These are phyloP conservation scores for Thelaira solivaga DNA, from an alignment of 2,888 invertebrate species.

Conservation along the genomic window DNA sequence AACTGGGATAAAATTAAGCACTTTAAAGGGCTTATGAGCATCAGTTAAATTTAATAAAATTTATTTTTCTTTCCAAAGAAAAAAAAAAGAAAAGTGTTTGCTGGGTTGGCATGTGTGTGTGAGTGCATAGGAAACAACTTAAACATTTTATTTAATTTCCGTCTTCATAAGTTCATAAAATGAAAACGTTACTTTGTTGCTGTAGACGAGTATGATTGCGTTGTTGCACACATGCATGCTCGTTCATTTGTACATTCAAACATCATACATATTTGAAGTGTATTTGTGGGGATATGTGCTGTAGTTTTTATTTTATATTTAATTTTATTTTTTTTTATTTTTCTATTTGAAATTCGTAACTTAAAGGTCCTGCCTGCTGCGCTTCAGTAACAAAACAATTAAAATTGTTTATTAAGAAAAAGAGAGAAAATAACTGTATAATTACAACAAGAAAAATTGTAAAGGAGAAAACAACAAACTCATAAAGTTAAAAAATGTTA, in stretches of 20 bases:
- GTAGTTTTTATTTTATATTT: neutral
- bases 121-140: slow-evolving; percentile 1
- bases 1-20: too few species aligned
- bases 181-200: neutral
- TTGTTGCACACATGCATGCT: neutral
- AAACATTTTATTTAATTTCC: slow-evolving; percentile 8
- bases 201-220: neutral
- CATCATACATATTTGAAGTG: too few species aligned
- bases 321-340: neutral
- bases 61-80: neutral
- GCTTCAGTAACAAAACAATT: slow-evolving; percentile 45
- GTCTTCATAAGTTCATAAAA: neutral
- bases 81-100: neutral
- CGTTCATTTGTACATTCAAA: neutral
- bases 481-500: too few species aligned
- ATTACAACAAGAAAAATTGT: too few species aligned
- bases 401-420: neutral
- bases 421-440: neutral
- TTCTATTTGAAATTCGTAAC: slow-evolving; percentile 52
- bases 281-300: slow-evolving; percentile 25
- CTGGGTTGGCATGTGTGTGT: neutral
- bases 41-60: neutral
- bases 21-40: too few species aligned
- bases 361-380: slow-evolving; percentile 72
- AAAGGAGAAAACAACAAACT: too few species aligned